Percentiles rank a stretch among this genome's conserved stretches.
Evolutionary conservation across 2,888 invertebrate species (phyloP).

Genomic region (Cetonia aurata): DNA sequence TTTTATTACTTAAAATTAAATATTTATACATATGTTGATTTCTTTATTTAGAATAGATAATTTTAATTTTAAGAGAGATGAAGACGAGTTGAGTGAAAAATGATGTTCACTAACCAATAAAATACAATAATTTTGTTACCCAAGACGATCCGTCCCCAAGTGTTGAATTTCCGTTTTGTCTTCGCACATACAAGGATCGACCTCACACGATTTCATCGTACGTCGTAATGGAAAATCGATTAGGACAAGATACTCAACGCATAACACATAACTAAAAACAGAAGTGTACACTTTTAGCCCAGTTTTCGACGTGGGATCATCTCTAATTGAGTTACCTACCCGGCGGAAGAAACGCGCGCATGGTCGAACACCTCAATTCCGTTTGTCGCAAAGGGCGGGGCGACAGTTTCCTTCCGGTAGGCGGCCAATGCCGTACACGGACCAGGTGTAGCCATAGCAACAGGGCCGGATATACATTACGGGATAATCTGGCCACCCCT

Average conservation of each 20-base stretch:
- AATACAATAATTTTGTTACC: too few relatives aligned
- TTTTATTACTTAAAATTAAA: too few relatives aligned
- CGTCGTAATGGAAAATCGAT: slow-evolving; percentile 7
- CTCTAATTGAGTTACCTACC: slow-evolving; percentile 33
- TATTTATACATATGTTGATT: too few relatives aligned
- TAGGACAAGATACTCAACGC: slow-evolving; percentile 27
- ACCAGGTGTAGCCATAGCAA: slow-evolving; percentile 61
- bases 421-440: slow-evolving; percentile 58
- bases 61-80: too few relatives aligned
- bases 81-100: too few relatives aligned
- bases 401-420: slow-evolving; percentile 63
- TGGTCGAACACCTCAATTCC: slow-evolving; percentile 50
- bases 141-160: too few relatives aligned
- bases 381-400: slow-evolving; percentile 56
- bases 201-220: too few relatives aligned
- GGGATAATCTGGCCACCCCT: slow-evolving; percentile 45
- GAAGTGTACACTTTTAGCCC: slow-evolving; percentile 33
- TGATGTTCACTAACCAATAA: too few relatives aligned
- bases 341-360: slow-evolving; percentile 45
- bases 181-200: too few relatives aligned
- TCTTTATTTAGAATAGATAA: too few relatives aligned
- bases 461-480: slow-evolving; percentile 56
- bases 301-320: slow-evolving; percentile 31
- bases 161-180: too few relatives aligned
- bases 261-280: slow-evolving; percentile 23